Evolutionary conservation across 2,113 vertebrate genomes (phyloP), one percentile per base, ranked within the genome.

Genomic region (Bucco capensis): DNA sequence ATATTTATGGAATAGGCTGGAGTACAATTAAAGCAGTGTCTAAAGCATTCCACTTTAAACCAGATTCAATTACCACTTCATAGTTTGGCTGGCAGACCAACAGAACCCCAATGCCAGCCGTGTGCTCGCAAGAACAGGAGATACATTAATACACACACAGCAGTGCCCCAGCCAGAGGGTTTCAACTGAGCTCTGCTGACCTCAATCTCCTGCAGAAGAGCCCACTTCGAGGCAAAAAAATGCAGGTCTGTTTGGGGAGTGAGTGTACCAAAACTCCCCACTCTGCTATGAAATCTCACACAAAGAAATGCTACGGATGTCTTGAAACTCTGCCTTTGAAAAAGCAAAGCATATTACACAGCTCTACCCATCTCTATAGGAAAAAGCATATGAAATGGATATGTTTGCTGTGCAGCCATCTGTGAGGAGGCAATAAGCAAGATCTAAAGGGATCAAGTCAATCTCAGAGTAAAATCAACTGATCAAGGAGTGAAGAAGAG

Each of bases 31-130:
- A 96, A 96, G 94, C 77, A 84, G 82, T 95, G 76, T 88, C 89
- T 97, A 92, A 95, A 96, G 94, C 70, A 83, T 90, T 95, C 76
- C 84, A 89, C 89, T 96, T 95, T 93, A 91, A 92, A 89, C 75
- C 57, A 95, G 90, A 95, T 83, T 94, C 89, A 89, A 92, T 95
- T 91, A 94, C 83, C 95, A 94, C 86, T 95, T 96, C 93, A 83
- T 81, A 95, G 85, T 81, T 91, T 89, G 62, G 87, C 92, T 93
- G 92, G 94, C 62, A 89, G 79, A 93, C 91, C 72, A 93, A 96
- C 90, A 96, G 81, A 93, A 96, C 53, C 83, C 94, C 94, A 96
- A 93, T 93, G 89, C 82, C 81, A 91, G 84, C 88, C 91, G 93
- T 96, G 97, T 96, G 96, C 91, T 79, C 14, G 1, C 88, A 90